Base-by-base conservation (phyloP, 2,113 vertebrate species). In the Eudyptes chrysolophus region DNA sequence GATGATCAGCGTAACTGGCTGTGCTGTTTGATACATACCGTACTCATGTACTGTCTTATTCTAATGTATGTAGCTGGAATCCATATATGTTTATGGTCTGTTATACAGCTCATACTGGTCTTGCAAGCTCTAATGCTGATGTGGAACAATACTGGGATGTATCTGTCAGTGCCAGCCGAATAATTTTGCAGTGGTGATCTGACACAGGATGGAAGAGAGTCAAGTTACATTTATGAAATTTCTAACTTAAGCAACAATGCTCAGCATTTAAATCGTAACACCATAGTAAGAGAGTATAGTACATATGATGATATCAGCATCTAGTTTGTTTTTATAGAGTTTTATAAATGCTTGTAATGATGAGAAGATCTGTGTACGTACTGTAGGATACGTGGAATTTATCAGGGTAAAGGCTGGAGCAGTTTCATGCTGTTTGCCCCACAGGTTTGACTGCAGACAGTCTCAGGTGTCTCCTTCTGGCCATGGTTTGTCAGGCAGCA, bases 1-100 rank as follows among this genome's bases (percentile, higher is more conserved):
- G 40, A 17, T n/a, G 38, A 49, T 30, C 17, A 10, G 24, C 0
- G 0, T 64, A 44, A 32, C 40, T 77, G 61, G 19, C 16, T 2
- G 0, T 42, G 42, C n/a, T 75, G 32, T 54, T 92, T 61, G 55
- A 21, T 66, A 42, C 20, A 3, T 21, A 15, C 19, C 3, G 4
- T 70, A 12, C 30, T 58, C 30, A 1, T 7, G 13, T 27, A 10
- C 52, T 69, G 3, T 46, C 6, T 51, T n/a, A 51, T 12, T 92
- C 8, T 34, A 7, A 19, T 5, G 8, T 14, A 20, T 20, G 36
- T 57, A 80, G 34, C 83, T 90, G 83, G 8, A 84, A 18, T 80
- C 64, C 3, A 0, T 42, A 1, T 2, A 11, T 15, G 26, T 55
- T 78, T 76, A 9, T 11, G 21, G 13, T 46, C n/a, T 78, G 38